Base-by-base conservation (phyloP, 2,888 invertebrate species). In the Agapetus fuscipes region DNA sequence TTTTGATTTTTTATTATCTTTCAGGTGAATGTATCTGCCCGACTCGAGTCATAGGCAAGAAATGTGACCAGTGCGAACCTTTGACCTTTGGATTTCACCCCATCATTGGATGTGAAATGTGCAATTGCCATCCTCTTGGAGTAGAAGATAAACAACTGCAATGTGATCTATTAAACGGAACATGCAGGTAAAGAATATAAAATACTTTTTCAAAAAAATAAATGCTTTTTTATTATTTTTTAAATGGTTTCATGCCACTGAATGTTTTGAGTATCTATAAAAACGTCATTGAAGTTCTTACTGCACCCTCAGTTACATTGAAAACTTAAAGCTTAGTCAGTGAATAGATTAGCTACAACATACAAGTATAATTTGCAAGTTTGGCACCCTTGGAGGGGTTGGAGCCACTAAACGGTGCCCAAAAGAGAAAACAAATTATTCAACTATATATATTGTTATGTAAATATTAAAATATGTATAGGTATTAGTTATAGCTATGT, bases 51-150 rank as follows among this genome's bases (percentile, higher is more conserved):
- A 83, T 80, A 15, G 97, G 97, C 0, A 79, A 81, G 17, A 74
- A 79, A 44, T 98, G 98, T 58, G 88, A 96, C 54, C 76, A 80
- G 46, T 98, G 98, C 60, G 80, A 81, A 45, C 77, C 83, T 0
- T 78, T 80, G 45, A 96, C 96, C 0, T 96, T 86, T 56, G 94
- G 94, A 28, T 94, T 83, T 57, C 89, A 98, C 67, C 81, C 86
- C 28, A 80, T 93, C 37, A 87, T 91, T 53, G 98, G 98, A 5
- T 98, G 98, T 59, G 89, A 91, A 60, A 85, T 87, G 48, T 98
- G 97, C 59, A 83, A 82, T 54, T 98, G 98, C 60, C 78, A 88
- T 53, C 77, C 79, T 1, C 61, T 83, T 24, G 98, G 98, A 3
- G 89, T 94, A 0, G 61, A 77, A 28, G 63, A 70, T 48, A 77